Evolutionary conservation across 92 coral and sea anemone genomes (phyloP).

Genomic region (Porites divaricata): DNA sequence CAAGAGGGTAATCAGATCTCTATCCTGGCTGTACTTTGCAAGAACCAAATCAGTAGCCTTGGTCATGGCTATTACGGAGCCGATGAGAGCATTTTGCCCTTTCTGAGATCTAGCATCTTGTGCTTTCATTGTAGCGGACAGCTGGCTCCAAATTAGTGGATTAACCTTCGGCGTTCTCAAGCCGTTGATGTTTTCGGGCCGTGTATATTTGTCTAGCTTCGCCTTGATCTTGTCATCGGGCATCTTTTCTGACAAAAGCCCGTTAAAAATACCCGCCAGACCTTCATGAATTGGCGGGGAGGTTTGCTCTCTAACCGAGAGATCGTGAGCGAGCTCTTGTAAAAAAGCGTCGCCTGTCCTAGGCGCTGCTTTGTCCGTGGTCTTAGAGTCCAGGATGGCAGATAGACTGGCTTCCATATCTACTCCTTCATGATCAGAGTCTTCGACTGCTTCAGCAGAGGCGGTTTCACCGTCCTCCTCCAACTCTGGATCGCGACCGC

Average conservation of each 20-base stretch:
- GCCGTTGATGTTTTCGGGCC: conserved; percentile 33
- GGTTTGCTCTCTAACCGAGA: background rate
- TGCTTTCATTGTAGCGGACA: conserved; percentile 28
- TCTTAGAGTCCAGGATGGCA: background rate
- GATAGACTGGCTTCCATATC: conserved; percentile 10
- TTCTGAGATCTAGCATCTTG: conserved; percentile 30
- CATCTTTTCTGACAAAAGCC: conserved; percentile 21
- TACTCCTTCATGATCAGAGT: background rate
- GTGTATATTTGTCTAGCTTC: conserved; percentile 33
- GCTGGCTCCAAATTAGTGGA: conserved; percentile 44
- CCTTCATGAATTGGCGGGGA: conserved; percentile 31
- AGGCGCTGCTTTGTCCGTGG: background rate
- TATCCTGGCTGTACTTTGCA: conserved; percentile 20
- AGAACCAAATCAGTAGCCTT: conserved; percentile 36
- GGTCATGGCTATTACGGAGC: conserved; percentile 33
- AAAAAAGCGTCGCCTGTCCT: too few species aligned
- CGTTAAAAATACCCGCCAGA: conserved; percentile 20
- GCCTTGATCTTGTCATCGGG: conserved; percentile 33
- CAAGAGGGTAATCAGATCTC: conserved; percentile 41
- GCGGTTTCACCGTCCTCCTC: too few species aligned
- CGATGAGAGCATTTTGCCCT: conserved; percentile 33
- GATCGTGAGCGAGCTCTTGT: too few species aligned
- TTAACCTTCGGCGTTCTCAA: conserved; percentile 44
- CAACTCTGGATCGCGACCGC: too few species aligned
- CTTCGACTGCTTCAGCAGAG: too few species aligned